Percentiles rank a stretch among this genome's conserved stretches.
phyloP scores from a whole-genome alignment of 2,888 invertebrate genomes.

The Caenorhabditis zanzibari region DNA sequence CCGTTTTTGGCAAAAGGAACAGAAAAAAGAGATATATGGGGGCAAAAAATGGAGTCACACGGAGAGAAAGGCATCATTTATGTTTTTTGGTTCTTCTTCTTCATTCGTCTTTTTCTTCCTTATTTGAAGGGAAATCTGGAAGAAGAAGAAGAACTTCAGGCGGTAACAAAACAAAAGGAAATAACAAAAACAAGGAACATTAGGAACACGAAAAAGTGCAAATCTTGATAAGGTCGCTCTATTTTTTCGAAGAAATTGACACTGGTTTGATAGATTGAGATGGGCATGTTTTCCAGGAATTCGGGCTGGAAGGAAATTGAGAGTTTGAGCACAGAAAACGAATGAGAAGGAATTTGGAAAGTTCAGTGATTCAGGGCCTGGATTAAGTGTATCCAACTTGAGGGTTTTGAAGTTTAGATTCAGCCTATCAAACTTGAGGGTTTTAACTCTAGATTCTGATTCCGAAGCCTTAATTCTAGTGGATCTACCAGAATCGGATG shows the following conservation, averaged over 20 bases:
- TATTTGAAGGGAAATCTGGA: constrained; percentile 36
- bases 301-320: not conserved
- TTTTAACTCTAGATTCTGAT: too few relatives aligned
- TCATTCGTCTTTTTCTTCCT: constrained; percentile 30
- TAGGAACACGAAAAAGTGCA: not conserved
- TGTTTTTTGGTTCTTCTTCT: constrained; percentile 31
- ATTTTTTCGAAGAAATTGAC: constrained; percentile 10
- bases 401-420: not conserved
- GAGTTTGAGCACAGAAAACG: constrained; percentile 1
- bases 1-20: constrained; percentile 7
- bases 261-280: constrained; percentile 31
- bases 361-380: too few relatives aligned
- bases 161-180: not conserved
- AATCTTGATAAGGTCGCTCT: constrained; percentile 18
- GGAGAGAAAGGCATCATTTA: constrained; percentile 17
- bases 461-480: too few relatives aligned
- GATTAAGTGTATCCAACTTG: too few relatives aligned
- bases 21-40: constrained; percentile 14
- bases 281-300: constrained; percentile 15
- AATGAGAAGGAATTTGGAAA: not conserved
- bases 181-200: constrained; percentile 47
- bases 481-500: too few relatives aligned
- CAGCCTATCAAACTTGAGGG: too few relatives aligned
- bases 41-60: constrained; percentile 56
- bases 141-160: not conserved